Conservation (phyloP, 1,140 invertebrate genomes). For the Procambarus virginalis region DNA sequence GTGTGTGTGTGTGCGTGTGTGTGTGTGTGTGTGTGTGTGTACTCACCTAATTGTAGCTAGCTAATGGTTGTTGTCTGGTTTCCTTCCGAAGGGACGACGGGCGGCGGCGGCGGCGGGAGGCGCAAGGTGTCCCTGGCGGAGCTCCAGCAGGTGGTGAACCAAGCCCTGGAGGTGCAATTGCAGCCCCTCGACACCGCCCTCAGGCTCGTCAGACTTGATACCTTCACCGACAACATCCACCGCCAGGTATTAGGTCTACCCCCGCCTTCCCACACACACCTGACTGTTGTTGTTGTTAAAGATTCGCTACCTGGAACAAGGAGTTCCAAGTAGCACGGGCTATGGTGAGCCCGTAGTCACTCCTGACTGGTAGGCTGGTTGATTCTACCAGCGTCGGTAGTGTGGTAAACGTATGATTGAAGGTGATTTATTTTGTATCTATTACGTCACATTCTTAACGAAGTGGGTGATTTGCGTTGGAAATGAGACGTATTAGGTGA, state of each 20-base stretch:
- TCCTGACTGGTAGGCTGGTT: no score
- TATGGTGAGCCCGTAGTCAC: no score
- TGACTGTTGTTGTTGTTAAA: neutral
- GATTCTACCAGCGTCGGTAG: no score
- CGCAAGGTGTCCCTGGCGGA: conserved; percentile 30
- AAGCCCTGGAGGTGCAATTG: conserved; percentile 47
- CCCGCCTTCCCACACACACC: neutral
- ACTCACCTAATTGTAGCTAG: neutral
- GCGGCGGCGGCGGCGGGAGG: neutral
- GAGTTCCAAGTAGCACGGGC: no score
- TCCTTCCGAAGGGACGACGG: no score
- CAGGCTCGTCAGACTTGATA: conserved; percentile 62
- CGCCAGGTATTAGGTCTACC: conserved; percentile 48
- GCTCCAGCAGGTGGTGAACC: conserved; percentile 50
- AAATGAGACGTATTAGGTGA: no score
- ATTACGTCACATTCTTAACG: no score
- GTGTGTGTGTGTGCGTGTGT: neutral
- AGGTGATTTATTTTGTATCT: no score
- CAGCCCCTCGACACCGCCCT: conserved; percentile 67
- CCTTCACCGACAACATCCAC: conserved; percentile 63
- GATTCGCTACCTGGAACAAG: no score
- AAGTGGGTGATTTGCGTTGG: no score
- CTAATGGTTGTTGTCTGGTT: neutral
- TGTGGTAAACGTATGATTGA: no score
- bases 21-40: neutral